Conservation (phyloP, 2,888 invertebrate genomes). For the Gonocerus acuteangulatus region DNA sequence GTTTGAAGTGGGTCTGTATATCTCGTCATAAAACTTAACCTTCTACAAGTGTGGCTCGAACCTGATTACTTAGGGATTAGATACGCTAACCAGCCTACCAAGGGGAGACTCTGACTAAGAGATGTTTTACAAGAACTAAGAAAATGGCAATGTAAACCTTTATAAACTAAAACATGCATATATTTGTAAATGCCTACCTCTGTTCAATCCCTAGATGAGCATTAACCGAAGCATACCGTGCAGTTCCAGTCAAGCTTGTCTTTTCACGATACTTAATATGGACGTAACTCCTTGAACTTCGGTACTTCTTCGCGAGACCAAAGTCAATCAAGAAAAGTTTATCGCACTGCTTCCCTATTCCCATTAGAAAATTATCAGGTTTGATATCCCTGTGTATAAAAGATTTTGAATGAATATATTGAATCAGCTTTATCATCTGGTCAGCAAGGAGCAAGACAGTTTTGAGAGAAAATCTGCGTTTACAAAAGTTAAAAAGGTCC, state of each 20-base stretch:
- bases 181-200: slow-evolving; percentile 41
- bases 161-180: too few species aligned
- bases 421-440: slow-evolving; percentile 89
- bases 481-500: slow-evolving; percentile 98
- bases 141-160: too few species aligned
- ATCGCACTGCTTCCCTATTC: slow-evolving; percentile 95
- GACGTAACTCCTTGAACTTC: slow-evolving; percentile 81
- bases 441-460: slow-evolving; percentile 99
- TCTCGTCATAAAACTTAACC: too few species aligned
- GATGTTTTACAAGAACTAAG: too few species aligned
- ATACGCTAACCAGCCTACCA: too few species aligned
- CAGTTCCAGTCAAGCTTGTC: slow-evolving; percentile 91
- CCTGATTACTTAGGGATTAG: too few species aligned
- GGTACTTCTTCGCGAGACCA: slow-evolving; percentile 96
- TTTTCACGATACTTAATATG: slow-evolving; percentile 97
- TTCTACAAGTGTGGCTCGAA: too few species aligned
- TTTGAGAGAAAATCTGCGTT: slow-evolving; percentile 97
- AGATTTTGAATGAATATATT: slow-evolving; percentile 97
- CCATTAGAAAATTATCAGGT: slow-evolving; percentile 97
- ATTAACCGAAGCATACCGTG: slow-evolving; percentile 97
- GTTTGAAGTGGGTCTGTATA: too few species aligned
- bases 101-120: too few species aligned
- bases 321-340: slow-evolving; percentile 99
- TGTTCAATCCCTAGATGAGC: slow-evolving; percentile 98
- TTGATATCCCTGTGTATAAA: slow-evolving; percentile 99